Conservation (phyloP, 1,140 invertebrate genomes). For the Laupala kohalensis region DNA sequence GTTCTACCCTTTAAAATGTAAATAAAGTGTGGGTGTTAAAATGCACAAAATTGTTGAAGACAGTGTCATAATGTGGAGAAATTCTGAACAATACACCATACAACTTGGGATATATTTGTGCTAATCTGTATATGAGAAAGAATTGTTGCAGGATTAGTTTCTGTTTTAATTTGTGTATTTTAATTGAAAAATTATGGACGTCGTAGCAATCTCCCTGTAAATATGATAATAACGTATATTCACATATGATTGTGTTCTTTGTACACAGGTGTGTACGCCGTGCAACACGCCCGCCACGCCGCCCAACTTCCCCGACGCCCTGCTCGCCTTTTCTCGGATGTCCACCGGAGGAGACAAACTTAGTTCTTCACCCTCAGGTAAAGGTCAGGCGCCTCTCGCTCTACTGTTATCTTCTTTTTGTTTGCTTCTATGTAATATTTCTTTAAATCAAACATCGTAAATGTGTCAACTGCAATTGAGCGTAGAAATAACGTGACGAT, state of each 20-base stretch:
- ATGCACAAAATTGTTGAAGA: too few relatives aligned
- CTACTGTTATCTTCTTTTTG: background rate
- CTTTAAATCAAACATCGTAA: background rate
- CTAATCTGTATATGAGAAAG: background rate
- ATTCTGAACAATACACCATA: too few relatives aligned
- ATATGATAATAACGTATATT: background rate
- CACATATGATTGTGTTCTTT: background rate
- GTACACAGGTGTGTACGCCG: constrained; percentile 46
- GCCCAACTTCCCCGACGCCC: constrained; percentile 74
- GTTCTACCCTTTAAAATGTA: too few relatives aligned
- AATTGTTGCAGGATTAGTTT: background rate
- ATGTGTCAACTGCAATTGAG: background rate
- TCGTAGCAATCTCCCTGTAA: background rate
- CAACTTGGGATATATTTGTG: too few relatives aligned
- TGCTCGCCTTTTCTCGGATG: constrained; percentile 72
- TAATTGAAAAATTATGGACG: too few relatives aligned
- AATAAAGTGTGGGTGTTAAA: too few relatives aligned
- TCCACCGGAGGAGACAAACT: constrained; percentile 27
- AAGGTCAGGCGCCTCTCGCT: background rate
- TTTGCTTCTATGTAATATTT: background rate
- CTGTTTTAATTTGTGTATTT: background rate
- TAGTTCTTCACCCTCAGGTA: constrained; percentile 10
- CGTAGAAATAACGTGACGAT: background rate
- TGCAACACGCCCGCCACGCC: constrained; percentile 83
- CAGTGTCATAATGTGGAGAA: too few relatives aligned